Percentiles rank a stretch among this genome's conserved stretches.
phyloP scores from a whole-genome alignment of 2,888 invertebrate genomes.

The Piscicola geometra region DNA sequence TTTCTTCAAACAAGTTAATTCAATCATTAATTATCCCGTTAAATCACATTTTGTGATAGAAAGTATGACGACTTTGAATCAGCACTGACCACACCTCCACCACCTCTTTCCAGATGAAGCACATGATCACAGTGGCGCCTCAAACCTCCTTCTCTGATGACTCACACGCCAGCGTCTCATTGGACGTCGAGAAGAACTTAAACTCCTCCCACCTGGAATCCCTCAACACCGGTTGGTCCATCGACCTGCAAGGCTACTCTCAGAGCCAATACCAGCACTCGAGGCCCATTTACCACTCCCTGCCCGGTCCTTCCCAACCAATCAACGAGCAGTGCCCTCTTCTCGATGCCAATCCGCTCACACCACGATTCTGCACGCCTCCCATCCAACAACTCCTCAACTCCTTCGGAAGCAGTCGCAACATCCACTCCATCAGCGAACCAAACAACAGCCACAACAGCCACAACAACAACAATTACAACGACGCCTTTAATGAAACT shows the following conservation, averaged over 20 bases:
- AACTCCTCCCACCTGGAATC: conserved; percentile 2
- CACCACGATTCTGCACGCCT: conserved; percentile 22
- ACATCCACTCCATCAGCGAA: not conserved
- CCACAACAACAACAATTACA: conserved; percentile 12
- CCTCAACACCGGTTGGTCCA: conserved; percentile 26
- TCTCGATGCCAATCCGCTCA: not conserved
- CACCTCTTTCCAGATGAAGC: conserved; percentile 23
- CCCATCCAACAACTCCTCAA: conserved; percentile 33
- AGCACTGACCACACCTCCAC: not conserved
- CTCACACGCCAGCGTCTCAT: conserved; percentile 16
- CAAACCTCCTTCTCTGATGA: conserved; percentile 12
- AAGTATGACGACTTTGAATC: not conserved
- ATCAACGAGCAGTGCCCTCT: conserved; percentile 17
- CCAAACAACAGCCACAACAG: not conserved
- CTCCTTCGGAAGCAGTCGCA: conserved; percentile 17
- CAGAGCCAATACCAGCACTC: not conserved
- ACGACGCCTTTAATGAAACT: too few relatives aligned
- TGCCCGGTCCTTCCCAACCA: not conserved
- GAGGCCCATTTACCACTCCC: not conserved
- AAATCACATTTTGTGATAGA: not conserved
- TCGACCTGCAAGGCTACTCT: not conserved
- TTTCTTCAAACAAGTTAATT: too few relatives aligned
- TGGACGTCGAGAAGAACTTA: conserved; percentile 21
- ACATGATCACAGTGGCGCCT: conserved; percentile 27
- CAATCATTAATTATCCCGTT: not conserved